These are phyloP conservation scores for Harpagoxenus sublaevis DNA, from an alignment of 2,888 invertebrate genomes.

Conservation along the genomic window DNA sequence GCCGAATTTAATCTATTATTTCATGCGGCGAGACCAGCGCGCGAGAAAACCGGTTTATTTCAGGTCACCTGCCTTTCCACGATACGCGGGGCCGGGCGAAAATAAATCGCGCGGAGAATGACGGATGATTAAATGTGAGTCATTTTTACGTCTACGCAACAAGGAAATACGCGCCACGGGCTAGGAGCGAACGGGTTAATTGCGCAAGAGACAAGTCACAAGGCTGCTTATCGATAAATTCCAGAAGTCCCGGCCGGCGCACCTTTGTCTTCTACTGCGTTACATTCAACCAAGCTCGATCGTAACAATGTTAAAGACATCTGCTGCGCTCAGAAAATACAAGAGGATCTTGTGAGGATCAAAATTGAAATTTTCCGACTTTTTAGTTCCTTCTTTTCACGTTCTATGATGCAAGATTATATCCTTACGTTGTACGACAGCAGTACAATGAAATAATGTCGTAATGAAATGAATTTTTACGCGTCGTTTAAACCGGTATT, in stretches of 20 bases:
- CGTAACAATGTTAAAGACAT: neutral
- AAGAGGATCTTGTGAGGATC: neutral
- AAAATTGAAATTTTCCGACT: neutral
- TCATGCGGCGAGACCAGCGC: neutral
- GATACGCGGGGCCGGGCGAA: neutral
- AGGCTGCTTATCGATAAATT: constrained; percentile 23
- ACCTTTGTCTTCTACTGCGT: neutral
- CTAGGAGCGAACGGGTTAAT: constrained; percentile 18
- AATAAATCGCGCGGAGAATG: constrained; percentile 24
- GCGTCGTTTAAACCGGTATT: neutral
- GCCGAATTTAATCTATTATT: constrained; percentile 44
- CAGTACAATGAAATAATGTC: neutral
- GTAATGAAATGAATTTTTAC: neutral
- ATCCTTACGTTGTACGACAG: neutral
- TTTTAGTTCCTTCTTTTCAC: neutral
- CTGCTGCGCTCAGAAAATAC: neutral
- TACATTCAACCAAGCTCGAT: neutral
- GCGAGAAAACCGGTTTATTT: constrained; percentile 42
- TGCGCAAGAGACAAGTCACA: constrained; percentile 21
- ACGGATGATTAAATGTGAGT: constrained; percentile 45
- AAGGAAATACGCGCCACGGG: constrained; percentile 1
- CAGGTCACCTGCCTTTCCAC: constrained; percentile 48
- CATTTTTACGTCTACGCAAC: constrained; percentile 27
- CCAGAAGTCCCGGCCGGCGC: constrained; percentile 1
- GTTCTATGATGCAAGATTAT: neutral